Evolutionary conservation across 92 coral and sea anemone species (phyloP), one percentile per base, ranked within the genome.

Genomic region (Epizoanthus rinbou): DNA sequence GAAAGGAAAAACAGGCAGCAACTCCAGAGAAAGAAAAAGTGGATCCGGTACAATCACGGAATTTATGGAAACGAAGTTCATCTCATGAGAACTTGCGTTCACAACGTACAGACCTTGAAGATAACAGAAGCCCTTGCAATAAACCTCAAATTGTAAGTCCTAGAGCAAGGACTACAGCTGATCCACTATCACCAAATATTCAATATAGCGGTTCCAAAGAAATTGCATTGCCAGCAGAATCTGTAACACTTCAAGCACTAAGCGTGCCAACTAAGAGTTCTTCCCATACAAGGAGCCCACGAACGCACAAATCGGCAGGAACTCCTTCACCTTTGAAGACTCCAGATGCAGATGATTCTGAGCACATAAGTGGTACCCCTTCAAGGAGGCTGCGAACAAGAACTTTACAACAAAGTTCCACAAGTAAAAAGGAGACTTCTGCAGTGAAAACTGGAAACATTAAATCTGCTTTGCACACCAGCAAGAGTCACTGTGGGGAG

Each of bases 361-460:
- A 6, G 24, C n/a, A 58, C 31, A 33, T 11, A 15, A 18, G 16
- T 21, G 28, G 2, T 60, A 13, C 82, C 22, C 25, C 35, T 76
- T 60, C 69, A 23, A 67, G 47, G 18, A 78, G 57, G 57, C n/a
- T 43, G 14, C 58, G 14, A 41, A 60, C 58, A 59, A 62, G 82
- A 39, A 6, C 72, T 16, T 7, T 14, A 67, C 43, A 67, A 67
- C 47, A 19, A 28, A 3, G 8, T 67, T 10, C 72, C 2, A 28
- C 72, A 6, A 67, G 33, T 9, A 33, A 43, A 37, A 35, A 21
- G 24, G 52, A 17, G 15, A 1, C 71, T 39, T 71, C 69, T 10
- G 8, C 41, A 37, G 72, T 37, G 52, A 78, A 13, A 78, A 7
- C 19, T 7, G 56, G 37, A n/a, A 21, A 13, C 64, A 11, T 33